Conservation (phyloP, 1,140 invertebrate species). For the Drosophila burlai region DNA sequence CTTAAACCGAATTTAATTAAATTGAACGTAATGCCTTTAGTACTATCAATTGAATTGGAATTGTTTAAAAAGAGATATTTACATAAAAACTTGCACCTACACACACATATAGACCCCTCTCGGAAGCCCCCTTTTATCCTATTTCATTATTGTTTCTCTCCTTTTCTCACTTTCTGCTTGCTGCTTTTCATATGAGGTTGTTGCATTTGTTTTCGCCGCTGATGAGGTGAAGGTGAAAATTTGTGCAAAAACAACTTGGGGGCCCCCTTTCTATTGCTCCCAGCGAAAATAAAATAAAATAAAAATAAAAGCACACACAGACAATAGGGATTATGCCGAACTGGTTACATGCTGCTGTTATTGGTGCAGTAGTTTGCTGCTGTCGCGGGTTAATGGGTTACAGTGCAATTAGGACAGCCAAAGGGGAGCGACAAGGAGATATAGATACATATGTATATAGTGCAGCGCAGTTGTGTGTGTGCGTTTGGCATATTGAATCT, state of each 20-base stretch:
- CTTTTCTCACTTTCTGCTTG: constrained; percentile 11
- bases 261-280: constrained; percentile 30
- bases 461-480: not conserved
- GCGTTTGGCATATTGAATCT: constrained; percentile 43
- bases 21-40: not conserved
- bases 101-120: constrained; percentile 25
- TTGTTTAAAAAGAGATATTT: not conserved
- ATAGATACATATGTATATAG: not conserved
- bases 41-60: not conserved
- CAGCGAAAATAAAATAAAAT: constrained; percentile 6
- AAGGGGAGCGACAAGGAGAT: constrained; percentile 4
- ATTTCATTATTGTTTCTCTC: constrained; percentile 32
- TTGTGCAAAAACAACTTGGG: constrained; percentile 53
- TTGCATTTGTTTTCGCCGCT: constrained; percentile 41
- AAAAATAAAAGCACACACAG: constrained; percentile 10
- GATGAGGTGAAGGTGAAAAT: constrained; percentile 79
- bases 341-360: constrained; percentile 37
- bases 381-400: constrained; percentile 73
- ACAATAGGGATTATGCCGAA: constrained; percentile 55
- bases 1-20: not conserved
- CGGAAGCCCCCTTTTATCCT: constrained; percentile 8
- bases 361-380: constrained; percentile 23
- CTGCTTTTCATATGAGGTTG: constrained; percentile 36
- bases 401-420: constrained; percentile 79
- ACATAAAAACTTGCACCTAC: constrained; percentile 2